Evolutionary conservation across 1,140 invertebrate species (phyloP), one percentile per base, ranked within the genome.

Genomic region (Periplaneta americana): DNA sequence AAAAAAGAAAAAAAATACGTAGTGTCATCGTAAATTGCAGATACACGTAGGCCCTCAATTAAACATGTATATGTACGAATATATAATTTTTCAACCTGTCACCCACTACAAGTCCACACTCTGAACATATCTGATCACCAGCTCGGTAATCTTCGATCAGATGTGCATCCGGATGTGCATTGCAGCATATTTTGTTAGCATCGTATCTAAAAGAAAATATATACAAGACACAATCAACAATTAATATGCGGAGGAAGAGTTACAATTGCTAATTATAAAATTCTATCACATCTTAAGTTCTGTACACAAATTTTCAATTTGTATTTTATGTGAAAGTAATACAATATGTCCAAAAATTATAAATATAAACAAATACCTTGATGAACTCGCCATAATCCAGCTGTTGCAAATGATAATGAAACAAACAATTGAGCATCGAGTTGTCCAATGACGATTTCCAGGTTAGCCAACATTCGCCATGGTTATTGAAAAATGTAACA

Each of bases 61-160:
- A n/a, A n/a, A 66, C n/a, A 66, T 9, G 22, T n/a, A n/a, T n/a
- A n/a, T n/a, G n/a, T n/a, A n/a, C n/a, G n/a, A n/a, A n/a, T n/a
- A n/a, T n/a, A n/a, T 8, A 66, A 66, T n/a, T n/a, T 66, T 66
- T n/a, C 48, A 91, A 97, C 96, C 98, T 94, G 89, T 99, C 99
- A 34, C 99, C 99, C 37, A 99, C 98, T 75, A 99, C 98, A 76
- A 99, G 91, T 31, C 99, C 99, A 92, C 99, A 99, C 90, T 98
- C 97, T 34, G 97, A 96, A 90, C 99, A 99, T 86, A 99, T 98
- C 91, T 98, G 96, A 89, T 99, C 99, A 31, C 99, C 99, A 84
- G 98, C 98, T 86, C 98, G 91, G 87, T 99, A 99, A 89, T 99
- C 98, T 89, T 99, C 98, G 84, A 99, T 96, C 31, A 99, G 90